Evolutionary conservation across 2,797 vertebrate species (phyloP), one percentile per base, ranked within the genome.

Genomic region (Natrix natrix): DNA sequence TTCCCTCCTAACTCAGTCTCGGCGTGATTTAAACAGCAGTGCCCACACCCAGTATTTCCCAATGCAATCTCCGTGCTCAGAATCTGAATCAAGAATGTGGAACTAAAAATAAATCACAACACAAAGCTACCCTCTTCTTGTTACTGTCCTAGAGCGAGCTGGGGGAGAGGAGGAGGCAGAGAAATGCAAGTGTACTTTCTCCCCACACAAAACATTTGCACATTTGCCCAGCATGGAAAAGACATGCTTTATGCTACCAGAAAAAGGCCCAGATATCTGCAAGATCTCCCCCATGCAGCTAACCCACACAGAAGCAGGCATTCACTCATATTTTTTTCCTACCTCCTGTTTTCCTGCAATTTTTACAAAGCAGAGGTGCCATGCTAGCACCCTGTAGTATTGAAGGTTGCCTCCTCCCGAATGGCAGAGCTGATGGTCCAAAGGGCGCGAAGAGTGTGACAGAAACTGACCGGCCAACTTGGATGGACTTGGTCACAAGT

Each of bases 341-440:
- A 96, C 95, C 97, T 98, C 98, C 98, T 57, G 88, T 26, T 95
- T 98, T 99, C 96, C 97, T 98, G 96, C 96, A 98, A 95, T 98
- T 99, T 95, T 98, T 98, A 92, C 99, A 99, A 90, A 99, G 97
- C 8, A 99, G 97, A 0, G 98, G 98, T 0, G 99, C 98, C 99
- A 99, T 99, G 94, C 96, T 52, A 0, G 91, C 52, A 11, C 74
- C 54, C 88, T 3, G 61, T 37, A 88, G 91, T 87, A 32, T 10
- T 37, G 8, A 37, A 1, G 4, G 63, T 20, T 93, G 86, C 37
- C 61, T 86, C 11, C n/a, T 52, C 6, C 87, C 2, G 0, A 55
- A 37, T 74, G 12, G 0, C 43, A 1, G 16, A 86, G 5, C 0
- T 28, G 90, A 69, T n/a, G 0, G 66, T 94, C 13, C 54, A 17